phyloP scores from a whole-genome alignment of 2,888 invertebrate genomes.

The Salpingus planirostris region DNA sequence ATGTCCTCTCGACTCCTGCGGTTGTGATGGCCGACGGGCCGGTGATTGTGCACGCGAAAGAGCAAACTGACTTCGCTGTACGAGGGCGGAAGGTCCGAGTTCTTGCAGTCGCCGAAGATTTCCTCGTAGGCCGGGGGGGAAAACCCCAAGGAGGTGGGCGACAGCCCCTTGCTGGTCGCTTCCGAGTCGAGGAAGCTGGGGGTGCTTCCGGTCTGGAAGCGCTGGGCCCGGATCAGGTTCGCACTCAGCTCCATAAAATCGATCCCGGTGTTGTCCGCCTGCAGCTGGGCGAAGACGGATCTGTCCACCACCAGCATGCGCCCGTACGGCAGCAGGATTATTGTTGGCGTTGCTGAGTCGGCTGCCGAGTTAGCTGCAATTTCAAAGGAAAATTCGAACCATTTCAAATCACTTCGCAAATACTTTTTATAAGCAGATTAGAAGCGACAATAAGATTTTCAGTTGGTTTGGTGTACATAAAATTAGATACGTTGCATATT shows the following conservation, averaged over 20 bases:
- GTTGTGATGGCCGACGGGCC: background rate
- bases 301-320: slow-evolving; percentile 50
- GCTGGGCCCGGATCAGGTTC: slow-evolving; percentile 43
- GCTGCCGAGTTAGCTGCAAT: slow-evolving; percentile 22
- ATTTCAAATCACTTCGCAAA: too few relatives aligned
- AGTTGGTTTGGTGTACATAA: too few relatives aligned
- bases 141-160: slow-evolving; percentile 42
- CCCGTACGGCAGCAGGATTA: slow-evolving; percentile 48
- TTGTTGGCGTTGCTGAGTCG: slow-evolving; percentile 45
- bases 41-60: slow-evolving; percentile 15
- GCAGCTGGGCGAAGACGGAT: slow-evolving; percentile 45
- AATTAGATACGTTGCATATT: too few relatives aligned
- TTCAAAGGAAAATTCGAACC: too few relatives aligned
- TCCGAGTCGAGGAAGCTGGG: slow-evolving; percentile 45
- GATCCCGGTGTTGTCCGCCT: slow-evolving; percentile 40
- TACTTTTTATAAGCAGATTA: too few relatives aligned
- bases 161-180: slow-evolving; percentile 46
- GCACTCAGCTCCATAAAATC: slow-evolving; percentile 47
- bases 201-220: slow-evolving; percentile 33
- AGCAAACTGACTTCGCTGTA: slow-evolving; percentile 37
- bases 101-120: slow-evolving; percentile 39
- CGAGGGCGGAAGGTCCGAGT: slow-evolving; percentile 35
- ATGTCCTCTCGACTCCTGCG: slow-evolving; percentile 1
- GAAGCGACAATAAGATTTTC: too few relatives aligned
- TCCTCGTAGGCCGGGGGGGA: slow-evolving; percentile 48